Evolutionary conservation across 2,888 invertebrate species (phyloP), one percentile per base, ranked within the genome.

Genomic region (Villa cingulata): DNA sequence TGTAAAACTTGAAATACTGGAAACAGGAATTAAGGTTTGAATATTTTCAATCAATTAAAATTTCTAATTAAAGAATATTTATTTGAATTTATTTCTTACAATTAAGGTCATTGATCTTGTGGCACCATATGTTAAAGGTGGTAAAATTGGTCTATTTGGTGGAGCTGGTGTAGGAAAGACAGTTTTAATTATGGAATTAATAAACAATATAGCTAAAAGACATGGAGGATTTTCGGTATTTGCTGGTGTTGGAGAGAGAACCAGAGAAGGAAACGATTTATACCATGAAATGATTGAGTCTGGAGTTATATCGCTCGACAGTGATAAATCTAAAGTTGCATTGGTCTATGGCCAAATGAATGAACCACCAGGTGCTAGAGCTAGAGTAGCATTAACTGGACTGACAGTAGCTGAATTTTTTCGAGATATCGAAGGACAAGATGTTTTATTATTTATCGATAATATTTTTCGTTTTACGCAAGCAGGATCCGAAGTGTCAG

Each of bases 181-280:
- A 63, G 92, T 92, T 70, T 75, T 92, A 57, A 94, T 94, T 69
- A 92, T 94, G 92, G 92, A 92, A 70, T 76, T 92, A 62, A 92
- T 92, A 62, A 92, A 92, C 78, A 94, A 92, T 65, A 86, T 94
- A 40, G 92, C 92, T 57, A 92, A 91, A 68, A 90, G 90, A 57
- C 92, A 94, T 68, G 91, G 92, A 75, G 92, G 92, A 74, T 94
- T 89, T 74, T 92, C 92, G 0, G 91, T 92, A 55, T 92, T 94
- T 62, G 91, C 91, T 55, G 92, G 94, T 55, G 94, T 92, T n/a
- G 92, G 92, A 41, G 92, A 94, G 70, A 78, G 94, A 61, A 94
- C 92, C 23, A 86, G 92, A 62, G 92, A 94, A 70, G 92, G 91
- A 53, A 94, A 94, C 67, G 92, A 94, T 73, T 75, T 94, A 60